A percentile compares a stretch with the other conserved stretches of the same genome.
Conservation (phyloP, 2,888 invertebrate species). For the Amorpha juglandis region DNA sequence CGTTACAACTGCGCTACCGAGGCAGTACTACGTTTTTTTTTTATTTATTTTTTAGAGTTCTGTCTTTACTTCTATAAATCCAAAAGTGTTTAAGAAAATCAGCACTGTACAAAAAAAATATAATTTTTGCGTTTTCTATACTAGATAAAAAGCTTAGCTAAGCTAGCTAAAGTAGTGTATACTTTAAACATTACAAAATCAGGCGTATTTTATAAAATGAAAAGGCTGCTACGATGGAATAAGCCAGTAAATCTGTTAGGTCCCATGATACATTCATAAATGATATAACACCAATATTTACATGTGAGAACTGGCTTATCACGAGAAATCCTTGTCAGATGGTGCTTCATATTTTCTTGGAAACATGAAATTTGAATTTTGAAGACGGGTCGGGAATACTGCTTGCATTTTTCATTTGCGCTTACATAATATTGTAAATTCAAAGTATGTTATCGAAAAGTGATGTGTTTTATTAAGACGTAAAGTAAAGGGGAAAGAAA, state of each 20-base stretch:
- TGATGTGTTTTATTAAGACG: too few species aligned
- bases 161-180: too few species aligned
- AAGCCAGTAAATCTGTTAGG: conserved; percentile 30
- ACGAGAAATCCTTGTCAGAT: conserved; percentile 35
- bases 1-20: too few species aligned
- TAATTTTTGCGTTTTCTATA: too few species aligned
- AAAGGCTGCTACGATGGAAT: conserved; percentile 2
- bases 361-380: conserved; percentile 39
- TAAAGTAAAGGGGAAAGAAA: too few species aligned
- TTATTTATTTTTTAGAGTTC: too few species aligned
- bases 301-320: conserved; percentile 42
- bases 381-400: conserved; percentile 26
- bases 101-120: too few species aligned
- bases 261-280: conserved; percentile 38
- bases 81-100: too few species aligned
- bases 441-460: neutral
- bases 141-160: too few species aligned
- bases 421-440: neutral
- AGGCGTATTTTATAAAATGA: neutral
- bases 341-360: conserved; percentile 32
- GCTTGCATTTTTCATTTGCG: conserved; percentile 29
- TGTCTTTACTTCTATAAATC: too few species aligned
- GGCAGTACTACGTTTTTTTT: too few species aligned
- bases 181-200: neutral
- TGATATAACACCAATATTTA: conserved; percentile 49